These are phyloP conservation scores for Clavelina lepadiformis DNA, from an alignment of 23 tunicate species.

Conservation along the genomic window DNA sequence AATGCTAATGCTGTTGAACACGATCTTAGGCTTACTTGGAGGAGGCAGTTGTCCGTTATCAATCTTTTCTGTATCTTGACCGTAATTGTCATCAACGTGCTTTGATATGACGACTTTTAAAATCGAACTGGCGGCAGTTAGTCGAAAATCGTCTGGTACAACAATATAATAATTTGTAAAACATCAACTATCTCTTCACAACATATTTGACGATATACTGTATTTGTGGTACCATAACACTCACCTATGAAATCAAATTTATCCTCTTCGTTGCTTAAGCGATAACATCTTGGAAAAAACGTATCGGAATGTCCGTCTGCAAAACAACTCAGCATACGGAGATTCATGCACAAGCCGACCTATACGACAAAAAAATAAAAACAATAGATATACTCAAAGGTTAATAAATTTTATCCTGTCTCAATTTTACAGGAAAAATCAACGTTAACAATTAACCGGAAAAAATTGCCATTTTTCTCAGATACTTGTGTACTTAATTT, in stretches of 20 bases:
- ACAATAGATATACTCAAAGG: no score
- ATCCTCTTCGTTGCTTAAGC: slow-evolving; percentile 88
- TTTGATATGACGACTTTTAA: slow-evolving; percentile 58
- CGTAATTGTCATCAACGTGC: slow-evolving; percentile 38
- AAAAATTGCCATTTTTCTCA: no score
- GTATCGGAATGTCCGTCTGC: slow-evolving; percentile 50
- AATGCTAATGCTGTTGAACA: neutral
- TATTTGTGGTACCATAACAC: neutral
- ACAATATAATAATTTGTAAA: neutral
- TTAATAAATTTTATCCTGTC: no score
- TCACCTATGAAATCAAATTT: slow-evolving; percentile 84
- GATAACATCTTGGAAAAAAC: slow-evolving; percentile 87
- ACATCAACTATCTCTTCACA: neutral
- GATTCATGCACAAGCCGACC: slow-evolving; percentile 89
- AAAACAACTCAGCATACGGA: slow-evolving; percentile 71
- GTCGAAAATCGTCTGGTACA: slow-evolving; percentile 76
- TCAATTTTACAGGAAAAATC: no score
- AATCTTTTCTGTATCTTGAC: slow-evolving; percentile 35
- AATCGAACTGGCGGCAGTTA: slow-evolving; percentile 53
- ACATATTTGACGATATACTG: neutral
- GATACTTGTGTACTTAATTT: no score
- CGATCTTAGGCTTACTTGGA: slow-evolving; percentile 11
- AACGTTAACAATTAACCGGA: no score
- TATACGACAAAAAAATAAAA: neutral
- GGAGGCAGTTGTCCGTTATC: slow-evolving; percentile 74